Conservation (phyloP, 2,888 invertebrate genomes). For the Bruchidius siliquastri region DNA sequence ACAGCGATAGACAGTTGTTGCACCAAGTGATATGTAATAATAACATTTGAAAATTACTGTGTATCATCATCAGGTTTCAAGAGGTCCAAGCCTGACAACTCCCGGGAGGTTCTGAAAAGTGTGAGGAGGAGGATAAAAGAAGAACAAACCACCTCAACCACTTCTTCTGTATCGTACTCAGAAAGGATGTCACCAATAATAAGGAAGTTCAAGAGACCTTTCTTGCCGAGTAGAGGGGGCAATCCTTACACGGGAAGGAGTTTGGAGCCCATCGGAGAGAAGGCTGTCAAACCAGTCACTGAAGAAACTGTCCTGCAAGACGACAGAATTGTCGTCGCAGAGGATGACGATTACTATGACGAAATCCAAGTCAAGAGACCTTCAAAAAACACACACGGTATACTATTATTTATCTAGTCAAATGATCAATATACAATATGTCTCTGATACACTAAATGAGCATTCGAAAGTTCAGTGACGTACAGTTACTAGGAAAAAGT, state of each 20-base stretch:
- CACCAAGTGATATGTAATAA: too few relatives aligned
- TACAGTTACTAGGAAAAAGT: too few relatives aligned
- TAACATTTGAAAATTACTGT: background rate
- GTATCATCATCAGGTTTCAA: background rate
- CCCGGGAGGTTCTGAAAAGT: background rate
- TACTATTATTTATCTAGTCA: background rate
- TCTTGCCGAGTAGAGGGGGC: constrained; percentile 76
- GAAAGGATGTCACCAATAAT: constrained; percentile 48
- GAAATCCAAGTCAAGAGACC: constrained; percentile 13
- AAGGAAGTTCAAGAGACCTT: constrained; percentile 71
- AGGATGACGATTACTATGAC: constrained; percentile 7
- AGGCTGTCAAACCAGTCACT: constrained; percentile 24
- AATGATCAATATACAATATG: too few relatives aligned
- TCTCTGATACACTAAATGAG: too few relatives aligned
- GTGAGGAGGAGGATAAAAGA: background rate
- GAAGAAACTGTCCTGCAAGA: background rate
- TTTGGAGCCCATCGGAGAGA: constrained; percentile 61
- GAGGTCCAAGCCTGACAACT: background rate
- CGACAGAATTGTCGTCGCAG: background rate
- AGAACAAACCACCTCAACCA: background rate
- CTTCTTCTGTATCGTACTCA: background rate
- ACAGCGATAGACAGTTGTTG: too few relatives aligned
- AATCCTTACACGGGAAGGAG: constrained; percentile 72
- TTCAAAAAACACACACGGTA: background rate
- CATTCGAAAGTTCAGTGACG: too few relatives aligned